phyloP scores from a whole-genome alignment of 2,113 vertebrate species.

The Psittacus erithacus region DNA sequence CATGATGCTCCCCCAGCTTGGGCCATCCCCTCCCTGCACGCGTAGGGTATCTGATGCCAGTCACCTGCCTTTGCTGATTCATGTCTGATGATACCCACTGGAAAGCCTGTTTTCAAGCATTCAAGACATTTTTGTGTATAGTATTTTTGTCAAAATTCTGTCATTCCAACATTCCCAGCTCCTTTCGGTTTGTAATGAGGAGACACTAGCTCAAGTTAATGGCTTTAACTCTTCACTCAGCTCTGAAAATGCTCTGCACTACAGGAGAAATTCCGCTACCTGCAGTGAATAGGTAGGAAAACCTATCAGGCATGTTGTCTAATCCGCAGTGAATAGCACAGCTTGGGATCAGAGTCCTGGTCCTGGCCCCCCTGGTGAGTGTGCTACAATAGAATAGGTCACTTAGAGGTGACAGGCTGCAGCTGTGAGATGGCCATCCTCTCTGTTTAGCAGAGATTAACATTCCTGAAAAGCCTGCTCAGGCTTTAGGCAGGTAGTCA shows the following conservation, averaged over 20 bases:
- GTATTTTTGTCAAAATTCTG: background rate
- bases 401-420: background rate
- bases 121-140: background rate
- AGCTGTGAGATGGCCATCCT: background rate
- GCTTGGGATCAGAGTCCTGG: background rate
- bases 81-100: accelerated
- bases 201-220: too few species aligned
- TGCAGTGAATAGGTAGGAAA: background rate
- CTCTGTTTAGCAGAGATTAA: background rate
- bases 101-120: background rate
- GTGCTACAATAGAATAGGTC: background rate
- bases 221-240: background rate
- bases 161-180: background rate
- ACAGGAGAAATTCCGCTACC: background rate
- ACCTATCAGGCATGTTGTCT: background rate
- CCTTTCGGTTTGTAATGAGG: background rate
- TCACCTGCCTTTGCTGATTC: background rate
- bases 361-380: background rate
- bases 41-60: background rate
- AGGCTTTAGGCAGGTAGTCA: background rate
- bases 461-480: slow-evolving; percentile 7
- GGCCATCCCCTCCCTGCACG: background rate
- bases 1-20: background rate
- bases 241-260: background rate
- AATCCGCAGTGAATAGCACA: background rate